A percentile compares a stretch with the other conserved stretches of the same genome.
Evolutionary conservation across 2,797 vertebrate genomes (phyloP).

Genomic region (Rhinoraja longicauda): DNA sequence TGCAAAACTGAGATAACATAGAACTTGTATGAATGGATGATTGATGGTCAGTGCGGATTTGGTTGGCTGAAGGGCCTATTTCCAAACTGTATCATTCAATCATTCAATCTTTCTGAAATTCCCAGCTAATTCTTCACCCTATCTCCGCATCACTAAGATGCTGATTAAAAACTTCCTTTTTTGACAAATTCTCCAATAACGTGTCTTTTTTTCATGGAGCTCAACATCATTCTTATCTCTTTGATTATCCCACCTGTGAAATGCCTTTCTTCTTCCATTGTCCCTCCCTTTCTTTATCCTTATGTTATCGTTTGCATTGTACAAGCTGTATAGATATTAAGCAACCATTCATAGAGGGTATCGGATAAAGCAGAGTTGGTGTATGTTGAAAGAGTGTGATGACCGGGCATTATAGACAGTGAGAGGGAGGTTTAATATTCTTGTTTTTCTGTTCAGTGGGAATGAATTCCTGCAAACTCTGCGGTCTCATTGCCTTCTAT

Average conservation of each 20-base stretch:
- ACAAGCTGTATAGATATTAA: no score
- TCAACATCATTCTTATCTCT: neutral
- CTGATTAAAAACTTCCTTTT: neutral
- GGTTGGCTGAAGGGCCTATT: no score
- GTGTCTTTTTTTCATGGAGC: neutral
- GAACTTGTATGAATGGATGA: no score
- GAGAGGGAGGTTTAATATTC: neutral
- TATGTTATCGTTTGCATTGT: neutral
- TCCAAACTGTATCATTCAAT: no score
- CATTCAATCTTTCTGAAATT: neutral
- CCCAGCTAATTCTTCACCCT: neutral
- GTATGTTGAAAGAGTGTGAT: neutral
- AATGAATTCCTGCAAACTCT: constrained; percentile 9
- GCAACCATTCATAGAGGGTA: neutral
- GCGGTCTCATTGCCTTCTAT: neutral
- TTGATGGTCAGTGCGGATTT: no score
- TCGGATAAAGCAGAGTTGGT: neutral
- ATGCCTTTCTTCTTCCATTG: neutral
- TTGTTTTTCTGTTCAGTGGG: neutral
- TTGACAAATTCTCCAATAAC: neutral
- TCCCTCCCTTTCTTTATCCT: no score
- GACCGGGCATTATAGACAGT: neutral
- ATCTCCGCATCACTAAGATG: neutral
- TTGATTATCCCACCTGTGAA: no score
- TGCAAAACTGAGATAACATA: no score